These are phyloP conservation scores for Athalia rosae DNA, from an alignment of 2,888 invertebrate genomes.

Conservation along the genomic window DNA sequence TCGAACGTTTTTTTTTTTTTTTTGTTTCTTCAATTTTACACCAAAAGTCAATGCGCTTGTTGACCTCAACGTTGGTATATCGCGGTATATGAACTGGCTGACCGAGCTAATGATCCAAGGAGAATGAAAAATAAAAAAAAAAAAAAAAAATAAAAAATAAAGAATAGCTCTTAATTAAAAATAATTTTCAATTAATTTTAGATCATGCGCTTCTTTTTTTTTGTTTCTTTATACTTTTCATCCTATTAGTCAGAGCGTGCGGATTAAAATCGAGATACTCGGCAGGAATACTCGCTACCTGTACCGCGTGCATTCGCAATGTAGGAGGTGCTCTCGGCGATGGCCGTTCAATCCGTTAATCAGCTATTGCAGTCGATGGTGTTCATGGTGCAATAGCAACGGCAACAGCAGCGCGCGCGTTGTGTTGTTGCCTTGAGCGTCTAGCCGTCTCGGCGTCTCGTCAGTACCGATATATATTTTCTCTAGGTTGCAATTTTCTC, in stretches of 20 bases:
- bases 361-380: conserved; percentile 18
- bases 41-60: no score
- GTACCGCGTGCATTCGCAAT: background rate
- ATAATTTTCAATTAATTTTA: no score
- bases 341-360: conserved; percentile 38
- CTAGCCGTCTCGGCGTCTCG: conserved; percentile 42
- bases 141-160: no score
- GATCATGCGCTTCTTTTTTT: no score
- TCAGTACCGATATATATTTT: conserved; percentile 20
- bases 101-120: background rate
- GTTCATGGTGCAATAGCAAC: background rate
- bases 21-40: no score
- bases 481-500: conserved; percentile 38
- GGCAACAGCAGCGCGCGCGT: conserved; percentile 11
- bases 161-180: no score
- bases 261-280: background rate
- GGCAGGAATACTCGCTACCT: background rate
- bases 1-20: no score
- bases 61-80: no score
- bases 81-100: no score
- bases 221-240: no score
- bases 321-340: conserved; percentile 24
- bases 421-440: conserved; percentile 37
- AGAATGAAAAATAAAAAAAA: background rate
- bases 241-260: no score